A percentile compares a stretch with the other conserved stretches of the same genome.
phyloP scores from a whole-genome alignment of 2,888 invertebrate species.

The Eupithecia tripunctaria region DNA sequence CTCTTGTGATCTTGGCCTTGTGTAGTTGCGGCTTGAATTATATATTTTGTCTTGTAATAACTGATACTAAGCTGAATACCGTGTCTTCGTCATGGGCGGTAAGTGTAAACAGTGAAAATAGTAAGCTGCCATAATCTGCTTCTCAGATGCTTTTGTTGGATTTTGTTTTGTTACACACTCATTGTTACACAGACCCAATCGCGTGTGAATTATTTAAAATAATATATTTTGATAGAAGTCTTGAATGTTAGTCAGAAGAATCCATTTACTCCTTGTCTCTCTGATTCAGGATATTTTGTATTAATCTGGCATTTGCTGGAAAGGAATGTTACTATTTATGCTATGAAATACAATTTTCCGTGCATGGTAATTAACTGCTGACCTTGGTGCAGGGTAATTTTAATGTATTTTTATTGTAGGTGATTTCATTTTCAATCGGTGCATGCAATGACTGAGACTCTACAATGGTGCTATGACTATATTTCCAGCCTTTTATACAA shows the following conservation, averaged over 20 bases:
- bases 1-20: slow-evolving; percentile 70
- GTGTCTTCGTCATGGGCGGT: slow-evolving; percentile 70
- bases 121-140: slow-evolving; percentile 48
- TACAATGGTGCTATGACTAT: slow-evolving; percentile 64
- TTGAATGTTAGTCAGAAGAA: not conserved
- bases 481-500: slow-evolving; percentile 54
- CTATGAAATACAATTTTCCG: not conserved
- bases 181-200: not conserved
- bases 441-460: slow-evolving; percentile 63
- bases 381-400: slow-evolving; percentile 2
- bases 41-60: slow-evolving; percentile 52
- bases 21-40: slow-evolving; percentile 60
- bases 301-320: not conserved
- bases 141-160: slow-evolving; percentile 37
- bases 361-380: slow-evolving; percentile 14
- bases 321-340: not conserved
- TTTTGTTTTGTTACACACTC: slow-evolving; percentile 17
- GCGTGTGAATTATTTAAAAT: not conserved
- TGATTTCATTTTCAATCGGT: slow-evolving; percentile 47
- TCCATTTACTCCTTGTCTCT: not conserved
- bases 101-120: slow-evolving; percentile 57
- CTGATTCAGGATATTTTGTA: not conserved
- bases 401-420: slow-evolving; percentile 56
- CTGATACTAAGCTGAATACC: slow-evolving; percentile 63
- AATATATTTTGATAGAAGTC: not conserved